These are phyloP conservation scores for Oceanodroma leucorhoa DNA, from an alignment of 2,797 vertebrate genomes.

Conservation along the genomic window DNA sequence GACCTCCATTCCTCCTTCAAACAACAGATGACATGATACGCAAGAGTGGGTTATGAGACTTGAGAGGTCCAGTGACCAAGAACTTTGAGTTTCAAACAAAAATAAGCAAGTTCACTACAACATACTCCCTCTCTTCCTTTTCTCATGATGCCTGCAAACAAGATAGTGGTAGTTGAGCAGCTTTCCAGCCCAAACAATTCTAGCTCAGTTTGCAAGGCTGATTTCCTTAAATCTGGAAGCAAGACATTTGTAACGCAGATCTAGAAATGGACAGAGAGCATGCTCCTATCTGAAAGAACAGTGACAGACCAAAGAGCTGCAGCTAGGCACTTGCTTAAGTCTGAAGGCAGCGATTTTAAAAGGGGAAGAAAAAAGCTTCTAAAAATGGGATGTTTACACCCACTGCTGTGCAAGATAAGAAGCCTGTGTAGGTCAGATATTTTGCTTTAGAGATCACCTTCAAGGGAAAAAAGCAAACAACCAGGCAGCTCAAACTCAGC, in stretches of 20 bases:
- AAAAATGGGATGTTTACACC: not conserved
- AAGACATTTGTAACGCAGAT: not conserved
- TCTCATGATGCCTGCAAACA: not conserved
- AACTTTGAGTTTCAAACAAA: not conserved
- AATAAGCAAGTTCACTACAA: not conserved
- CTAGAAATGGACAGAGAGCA: not conserved
- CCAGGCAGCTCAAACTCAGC: not conserved
- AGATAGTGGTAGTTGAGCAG: not conserved
- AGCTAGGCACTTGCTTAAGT: not conserved
- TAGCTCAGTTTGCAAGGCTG: not conserved
- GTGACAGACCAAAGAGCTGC: not conserved
- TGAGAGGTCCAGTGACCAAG: not conserved
- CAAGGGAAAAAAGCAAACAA: not conserved
- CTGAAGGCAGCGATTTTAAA: not conserved
- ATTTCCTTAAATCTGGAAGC: not conserved
- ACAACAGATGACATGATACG: not conserved
- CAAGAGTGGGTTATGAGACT: not conserved
- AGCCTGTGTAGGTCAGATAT: not conserved
- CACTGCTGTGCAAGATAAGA: slow-evolving; percentile 1
- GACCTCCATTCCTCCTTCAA: not conserved
- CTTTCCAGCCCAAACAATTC: not conserved
- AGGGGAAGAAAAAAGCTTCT: not conserved
- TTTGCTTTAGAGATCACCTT: slow-evolving; percentile 13
- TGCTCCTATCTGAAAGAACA: not conserved
- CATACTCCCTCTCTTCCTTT: not conserved